phyloP scores from a whole-genome alignment of 2,113 vertebrate species.

The Myanophis thanlyinensis region DNA sequence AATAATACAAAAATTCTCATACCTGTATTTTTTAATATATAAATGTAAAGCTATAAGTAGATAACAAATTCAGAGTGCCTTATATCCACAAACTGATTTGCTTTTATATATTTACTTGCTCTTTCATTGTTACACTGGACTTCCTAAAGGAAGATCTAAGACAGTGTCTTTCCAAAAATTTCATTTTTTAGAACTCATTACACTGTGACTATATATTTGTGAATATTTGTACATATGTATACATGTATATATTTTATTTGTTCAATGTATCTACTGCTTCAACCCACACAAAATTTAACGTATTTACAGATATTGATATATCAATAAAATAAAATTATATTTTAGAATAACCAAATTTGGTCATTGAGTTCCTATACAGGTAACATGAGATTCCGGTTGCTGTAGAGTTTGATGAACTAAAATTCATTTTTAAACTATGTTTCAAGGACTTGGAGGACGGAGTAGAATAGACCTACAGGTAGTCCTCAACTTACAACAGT shows the following conservation, averaged over 20 bases:
- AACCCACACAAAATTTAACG: not conserved
- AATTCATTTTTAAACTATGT: not conserved
- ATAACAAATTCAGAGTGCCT: not conserved
- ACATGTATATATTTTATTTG: not conserved
- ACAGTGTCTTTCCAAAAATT: not conserved
- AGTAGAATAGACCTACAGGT: not conserved
- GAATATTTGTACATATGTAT: not conserved
- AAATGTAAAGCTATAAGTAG: not conserved
- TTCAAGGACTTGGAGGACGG: not conserved
- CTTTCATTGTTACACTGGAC: not conserved
- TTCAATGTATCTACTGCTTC: not conserved
- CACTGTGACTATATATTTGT: not conserved
- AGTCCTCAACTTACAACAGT: too few species aligned
- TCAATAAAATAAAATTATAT: not conserved
- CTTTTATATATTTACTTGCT: not conserved
- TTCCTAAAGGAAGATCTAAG: not conserved
- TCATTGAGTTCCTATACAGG: not conserved
- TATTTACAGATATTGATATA: not conserved
- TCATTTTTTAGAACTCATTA: not conserved
- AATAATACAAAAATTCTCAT: not conserved
- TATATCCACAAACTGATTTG: not conserved
- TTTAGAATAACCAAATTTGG: not conserved
- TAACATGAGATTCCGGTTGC: not conserved
- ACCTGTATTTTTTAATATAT: not conserved
- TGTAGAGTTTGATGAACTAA: not conserved